phyloP scores from a whole-genome alignment of 2,113 vertebrate genomes.

The Bostrychus sinensis region DNA sequence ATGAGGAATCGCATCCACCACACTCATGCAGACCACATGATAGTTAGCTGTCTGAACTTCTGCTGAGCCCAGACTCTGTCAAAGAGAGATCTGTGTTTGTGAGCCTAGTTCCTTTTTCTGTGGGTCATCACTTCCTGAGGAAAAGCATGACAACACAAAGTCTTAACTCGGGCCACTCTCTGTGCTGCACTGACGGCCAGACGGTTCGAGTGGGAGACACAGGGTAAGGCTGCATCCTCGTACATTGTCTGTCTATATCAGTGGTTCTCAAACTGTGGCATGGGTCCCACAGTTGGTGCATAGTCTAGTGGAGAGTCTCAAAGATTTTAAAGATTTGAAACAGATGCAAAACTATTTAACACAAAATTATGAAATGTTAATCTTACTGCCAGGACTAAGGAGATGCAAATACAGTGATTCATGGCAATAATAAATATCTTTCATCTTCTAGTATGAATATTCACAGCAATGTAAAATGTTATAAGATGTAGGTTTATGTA shows the following conservation, averaged over 20 bases:
- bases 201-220: neutral
- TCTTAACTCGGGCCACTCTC: neutral
- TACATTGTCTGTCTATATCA: too few species aligned
- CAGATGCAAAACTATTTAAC: too few species aligned
- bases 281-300: too few species aligned
- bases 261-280: too few species aligned
- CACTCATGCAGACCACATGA: constrained; percentile 76
- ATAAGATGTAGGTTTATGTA: neutral
- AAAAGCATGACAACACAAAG: constrained; percentile 66
- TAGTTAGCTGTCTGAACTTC: constrained; percentile 77
- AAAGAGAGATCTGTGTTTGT: constrained; percentile 56
- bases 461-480: too few species aligned
- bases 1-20: constrained; percentile 5
- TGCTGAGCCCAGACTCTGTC: constrained; percentile 74
- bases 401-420: too few species aligned
- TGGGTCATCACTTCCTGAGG: constrained; percentile 76
- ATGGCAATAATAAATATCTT: neutral
- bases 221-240: neutral
- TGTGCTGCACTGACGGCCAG: neutral
- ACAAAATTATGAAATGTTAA: too few species aligned
- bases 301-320: too few species aligned
- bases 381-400: too few species aligned
- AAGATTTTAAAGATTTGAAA: too few species aligned
- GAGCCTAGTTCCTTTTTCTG: constrained; percentile 77
- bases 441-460: too few species aligned